Evolutionary conservation across 2,888 invertebrate genomes (phyloP).

Genomic region (Lacanobia wlatinum): DNA sequence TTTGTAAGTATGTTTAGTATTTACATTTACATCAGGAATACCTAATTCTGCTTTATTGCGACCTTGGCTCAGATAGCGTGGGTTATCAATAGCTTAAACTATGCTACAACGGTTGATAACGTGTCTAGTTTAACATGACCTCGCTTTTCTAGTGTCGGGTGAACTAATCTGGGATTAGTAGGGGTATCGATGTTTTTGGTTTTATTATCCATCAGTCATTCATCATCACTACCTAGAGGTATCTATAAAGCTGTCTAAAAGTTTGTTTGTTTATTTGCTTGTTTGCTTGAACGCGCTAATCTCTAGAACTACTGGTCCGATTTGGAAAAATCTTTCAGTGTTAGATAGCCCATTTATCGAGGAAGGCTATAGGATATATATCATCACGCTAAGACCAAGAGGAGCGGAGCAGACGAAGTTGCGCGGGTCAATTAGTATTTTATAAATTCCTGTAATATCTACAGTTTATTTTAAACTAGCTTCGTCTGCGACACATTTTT

Average conservation of each 20-base stretch:
- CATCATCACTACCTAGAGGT: no score
- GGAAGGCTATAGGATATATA: no score
- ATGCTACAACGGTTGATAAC: slow-evolving; percentile 58
- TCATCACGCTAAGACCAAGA: no score
- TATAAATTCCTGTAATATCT: background rate
- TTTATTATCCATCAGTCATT: background rate
- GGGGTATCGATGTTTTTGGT: background rate
- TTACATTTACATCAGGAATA: slow-evolving; percentile 59
- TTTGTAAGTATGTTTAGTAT: slow-evolving; percentile 32
- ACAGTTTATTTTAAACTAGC: background rate
- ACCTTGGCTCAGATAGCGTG: slow-evolving; percentile 64
- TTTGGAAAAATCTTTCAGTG: no score
- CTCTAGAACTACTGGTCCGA: no score
- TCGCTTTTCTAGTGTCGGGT: slow-evolving; percentile 43
- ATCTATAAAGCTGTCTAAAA: no score
- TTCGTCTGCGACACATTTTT: no score
- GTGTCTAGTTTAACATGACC: slow-evolving; percentile 54
- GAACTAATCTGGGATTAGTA: slow-evolving; percentile 39
- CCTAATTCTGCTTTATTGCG: slow-evolving; percentile 58
- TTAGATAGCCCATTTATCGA: no score
- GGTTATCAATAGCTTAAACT: slow-evolving; percentile 69
- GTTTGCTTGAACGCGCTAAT: no score
- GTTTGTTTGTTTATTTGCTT: no score
- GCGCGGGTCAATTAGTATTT: no score
- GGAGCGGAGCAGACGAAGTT: no score